Evolutionary conservation across 2,797 vertebrate species (phyloP).

Genomic region (Gallirallus australis): DNA sequence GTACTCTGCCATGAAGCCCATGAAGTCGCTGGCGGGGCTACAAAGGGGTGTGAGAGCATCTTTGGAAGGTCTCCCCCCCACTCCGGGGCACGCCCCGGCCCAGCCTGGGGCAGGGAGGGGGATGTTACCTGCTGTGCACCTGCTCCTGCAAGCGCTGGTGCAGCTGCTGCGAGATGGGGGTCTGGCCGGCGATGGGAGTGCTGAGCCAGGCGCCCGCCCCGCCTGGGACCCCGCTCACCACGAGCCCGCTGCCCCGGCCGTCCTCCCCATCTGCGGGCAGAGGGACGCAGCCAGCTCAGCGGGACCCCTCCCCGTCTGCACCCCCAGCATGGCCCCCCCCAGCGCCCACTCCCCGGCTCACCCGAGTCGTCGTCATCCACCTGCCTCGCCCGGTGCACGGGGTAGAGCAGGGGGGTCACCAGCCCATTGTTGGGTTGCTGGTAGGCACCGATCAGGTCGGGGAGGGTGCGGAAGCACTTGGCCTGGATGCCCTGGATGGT

Average conservation of each 20-base stretch:
- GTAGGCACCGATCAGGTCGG: slow-evolving; percentile 89
- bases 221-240: background rate
- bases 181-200: fast-evolving
- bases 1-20: slow-evolving; percentile 81
- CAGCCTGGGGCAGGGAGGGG: background rate
- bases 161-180: slow-evolving; percentile 48
- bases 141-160: slow-evolving; percentile 67
- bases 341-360: background rate
- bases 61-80: background rate
- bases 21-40: slow-evolving; percentile 6
- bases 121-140: background rate
- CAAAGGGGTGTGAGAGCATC: background rate
- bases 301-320: fast-evolving
- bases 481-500: slow-evolving; percentile 93
- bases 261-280: slow-evolving; percentile 88
- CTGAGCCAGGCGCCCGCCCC: background rate
- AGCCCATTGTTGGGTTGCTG: slow-evolving; percentile 93
- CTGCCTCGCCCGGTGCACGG: slow-evolving; percentile 83
- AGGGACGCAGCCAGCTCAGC: background rate
- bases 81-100: fast-evolving
- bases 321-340: fast-evolving
- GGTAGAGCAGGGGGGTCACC: slow-evolving; percentile 88
- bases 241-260: slow-evolving; percentile 28
- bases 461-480: slow-evolving; percentile 90
- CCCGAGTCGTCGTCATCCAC: slow-evolving; percentile 43